phyloP scores from a whole-genome alignment of 2,888 invertebrate species.

The Cheilosia pagana region DNA sequence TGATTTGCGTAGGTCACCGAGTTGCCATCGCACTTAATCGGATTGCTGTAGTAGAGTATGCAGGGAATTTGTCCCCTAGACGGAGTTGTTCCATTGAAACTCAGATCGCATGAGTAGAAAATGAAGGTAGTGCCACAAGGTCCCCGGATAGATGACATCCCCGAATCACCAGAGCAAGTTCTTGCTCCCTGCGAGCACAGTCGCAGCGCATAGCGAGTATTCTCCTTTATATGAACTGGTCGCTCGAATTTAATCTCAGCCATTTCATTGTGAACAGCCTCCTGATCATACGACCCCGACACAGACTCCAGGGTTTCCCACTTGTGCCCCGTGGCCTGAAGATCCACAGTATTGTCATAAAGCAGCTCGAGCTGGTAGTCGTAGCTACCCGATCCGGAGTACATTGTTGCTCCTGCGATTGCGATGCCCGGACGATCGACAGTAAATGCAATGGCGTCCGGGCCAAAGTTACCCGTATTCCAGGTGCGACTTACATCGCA shows the following conservation, averaged over 20 bases:
- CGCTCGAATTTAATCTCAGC: constrained; percentile 95
- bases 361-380: constrained; percentile 96
- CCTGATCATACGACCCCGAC: constrained; percentile 92
- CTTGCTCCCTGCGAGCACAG: constrained; percentile 95
- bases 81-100: constrained; percentile 98
- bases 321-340: constrained; percentile 85
- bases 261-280: constrained; percentile 94
- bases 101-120: constrained; percentile 95
- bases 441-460: constrained; percentile 97
- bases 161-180: constrained; percentile 97
- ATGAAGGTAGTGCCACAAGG: constrained; percentile 96
- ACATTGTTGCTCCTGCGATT: constrained; percentile 95
- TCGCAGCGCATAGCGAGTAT: constrained; percentile 94
- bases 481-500: constrained; percentile 95
- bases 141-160: constrained; percentile 93
- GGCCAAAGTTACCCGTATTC: constrained; percentile 98
- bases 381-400: constrained; percentile 94
- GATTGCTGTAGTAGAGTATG: constrained; percentile 88
- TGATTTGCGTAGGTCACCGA: constrained; percentile 78
- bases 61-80: constrained; percentile 97
- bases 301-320: constrained; percentile 95
- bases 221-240: constrained; percentile 94
- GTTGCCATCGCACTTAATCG: constrained; percentile 80
- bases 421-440: constrained; percentile 95
- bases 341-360: constrained; percentile 87